Percentiles rank a stretch among this genome's conserved stretches.
Evolutionary conservation across 2,888 invertebrate species (phyloP).

Genomic region (Drosophila longiperda): DNA sequence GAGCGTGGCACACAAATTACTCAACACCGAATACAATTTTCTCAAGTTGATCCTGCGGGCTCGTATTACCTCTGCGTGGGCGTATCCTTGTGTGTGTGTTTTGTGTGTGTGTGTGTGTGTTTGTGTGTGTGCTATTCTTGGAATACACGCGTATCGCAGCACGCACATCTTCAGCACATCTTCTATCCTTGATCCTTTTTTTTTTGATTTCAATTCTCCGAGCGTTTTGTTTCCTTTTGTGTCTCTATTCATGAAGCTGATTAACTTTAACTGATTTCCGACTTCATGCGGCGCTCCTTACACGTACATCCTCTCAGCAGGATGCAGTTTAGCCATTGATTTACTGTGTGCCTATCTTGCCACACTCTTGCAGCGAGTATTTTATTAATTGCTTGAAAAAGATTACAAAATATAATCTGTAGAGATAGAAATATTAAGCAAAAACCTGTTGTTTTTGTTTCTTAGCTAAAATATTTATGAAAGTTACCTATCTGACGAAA

Average conservation of each 20-base stretch:
- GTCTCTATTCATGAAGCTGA: conserved; percentile 32
- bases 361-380: neutral
- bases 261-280: conserved; percentile 54
- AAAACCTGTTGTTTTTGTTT: neutral
- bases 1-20: conserved; percentile 68
- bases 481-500: neutral
- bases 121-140: conserved; percentile 54
- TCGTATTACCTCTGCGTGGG: conserved; percentile 56
- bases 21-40: conserved; percentile 64
- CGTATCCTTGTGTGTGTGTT: conserved; percentile 39
- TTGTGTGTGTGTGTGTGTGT: conserved; percentile 41
- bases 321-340: neutral
- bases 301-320: conserved; percentile 36
- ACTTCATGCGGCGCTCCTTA: conserved; percentile 19
- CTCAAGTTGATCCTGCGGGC: conserved; percentile 47
- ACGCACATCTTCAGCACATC: conserved; percentile 63
- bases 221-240: conserved; percentile 5
- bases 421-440: accelerated
- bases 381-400: neutral
- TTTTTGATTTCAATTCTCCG: conserved; percentile 16
- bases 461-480: neutral
- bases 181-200: conserved; percentile 28
- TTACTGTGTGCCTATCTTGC: neutral
- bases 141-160: conserved; percentile 77
- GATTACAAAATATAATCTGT: neutral